phyloP scores from a whole-genome alignment of 2,797 vertebrate species.

The Sebastiscus albofasciatus region DNA sequence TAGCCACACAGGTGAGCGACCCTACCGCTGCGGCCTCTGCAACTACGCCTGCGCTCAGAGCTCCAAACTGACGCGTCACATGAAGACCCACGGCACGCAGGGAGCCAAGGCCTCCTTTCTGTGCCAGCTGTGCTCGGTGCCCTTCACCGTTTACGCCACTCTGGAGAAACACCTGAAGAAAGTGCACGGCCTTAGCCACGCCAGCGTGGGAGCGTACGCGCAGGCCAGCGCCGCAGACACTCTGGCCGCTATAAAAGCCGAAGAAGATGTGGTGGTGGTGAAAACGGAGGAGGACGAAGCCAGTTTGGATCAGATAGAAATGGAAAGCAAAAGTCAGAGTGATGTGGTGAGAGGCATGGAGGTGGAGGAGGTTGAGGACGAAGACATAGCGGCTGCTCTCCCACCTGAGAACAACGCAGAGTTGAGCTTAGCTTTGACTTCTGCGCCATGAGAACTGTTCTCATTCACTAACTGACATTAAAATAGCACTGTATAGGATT shows the following conservation, averaged over 20 bases:
- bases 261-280: constrained; percentile 56
- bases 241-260: constrained; percentile 52
- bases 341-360: constrained; percentile 38
- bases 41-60: constrained; percentile 90
- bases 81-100: constrained; percentile 88
- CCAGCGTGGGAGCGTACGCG: constrained; percentile 75
- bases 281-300: constrained; percentile 68
- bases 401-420: constrained; percentile 35
- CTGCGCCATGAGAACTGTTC: constrained; percentile 55
- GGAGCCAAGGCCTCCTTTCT: constrained; percentile 72
- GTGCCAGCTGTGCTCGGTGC: constrained; percentile 78
- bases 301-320: constrained; percentile 53
- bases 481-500: constrained; percentile 35
- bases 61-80: constrained; percentile 89
- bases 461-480: constrained; percentile 12
- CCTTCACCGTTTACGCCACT: constrained; percentile 86
- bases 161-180: constrained; percentile 88
- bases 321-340: constrained; percentile 48
- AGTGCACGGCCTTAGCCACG: constrained; percentile 82
- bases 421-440: constrained; percentile 50
- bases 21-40: constrained; percentile 88
- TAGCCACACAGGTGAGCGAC: constrained; percentile 90
- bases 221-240: constrained; percentile 65
- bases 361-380: constrained; percentile 47
- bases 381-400: constrained; percentile 16